phyloP scores from a whole-genome alignment of 1,140 invertebrate genomes.

The Mactra quadrangularis region DNA sequence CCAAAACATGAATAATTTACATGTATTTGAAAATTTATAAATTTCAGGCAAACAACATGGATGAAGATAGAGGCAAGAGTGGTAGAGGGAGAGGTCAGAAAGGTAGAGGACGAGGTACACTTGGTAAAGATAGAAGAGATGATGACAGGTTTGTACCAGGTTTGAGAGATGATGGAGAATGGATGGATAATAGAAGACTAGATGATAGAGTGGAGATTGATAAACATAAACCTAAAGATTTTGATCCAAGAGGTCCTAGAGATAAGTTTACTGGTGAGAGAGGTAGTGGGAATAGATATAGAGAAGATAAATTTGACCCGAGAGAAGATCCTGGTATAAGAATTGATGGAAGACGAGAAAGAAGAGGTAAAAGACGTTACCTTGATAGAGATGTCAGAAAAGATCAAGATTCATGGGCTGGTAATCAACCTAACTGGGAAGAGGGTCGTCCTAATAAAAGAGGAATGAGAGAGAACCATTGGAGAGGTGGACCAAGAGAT shows the following conservation, averaged over 20 bases:
- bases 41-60: constrained; percentile 90
- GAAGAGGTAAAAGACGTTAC: background rate
- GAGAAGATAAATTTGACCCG: background rate
- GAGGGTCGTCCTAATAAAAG: background rate
- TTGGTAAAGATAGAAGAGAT: background rate
- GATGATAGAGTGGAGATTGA: constrained; percentile 11
- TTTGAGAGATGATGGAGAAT: constrained; percentile 12
- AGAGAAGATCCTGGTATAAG: background rate
- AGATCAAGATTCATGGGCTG: background rate
- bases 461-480: background rate
- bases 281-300: constrained; percentile 28
- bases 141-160: constrained; percentile 7
- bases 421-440: background rate
- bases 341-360: background rate
- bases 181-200: constrained; percentile 12
- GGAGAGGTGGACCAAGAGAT: background rate
- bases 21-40: background rate
- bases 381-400: background rate
- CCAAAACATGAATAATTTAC: background rate
- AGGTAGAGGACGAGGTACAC: background rate
- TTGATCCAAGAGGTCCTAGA: constrained; percentile 1
- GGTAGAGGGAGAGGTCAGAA: constrained; percentile 31
- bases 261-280: background rate
- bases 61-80: constrained; percentile 23
- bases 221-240: background rate